Base-by-base conservation (phyloP, 2,888 invertebrate species). In the Mallateleia sp. region DNA sequence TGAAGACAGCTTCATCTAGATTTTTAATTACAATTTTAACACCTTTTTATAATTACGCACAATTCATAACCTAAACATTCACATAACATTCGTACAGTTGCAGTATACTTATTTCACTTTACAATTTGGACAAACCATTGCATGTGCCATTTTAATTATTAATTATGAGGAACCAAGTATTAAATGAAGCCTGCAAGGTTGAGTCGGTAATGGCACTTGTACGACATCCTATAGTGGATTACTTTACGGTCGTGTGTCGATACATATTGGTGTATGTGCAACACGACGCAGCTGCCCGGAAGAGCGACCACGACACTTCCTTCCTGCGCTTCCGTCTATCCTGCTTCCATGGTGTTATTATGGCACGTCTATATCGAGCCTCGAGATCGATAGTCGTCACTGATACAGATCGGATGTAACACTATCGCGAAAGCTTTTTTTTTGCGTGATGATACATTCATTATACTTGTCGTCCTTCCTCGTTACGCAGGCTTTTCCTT, bases 251-350 rank as follows among this genome's bases (percentile, higher is more conserved):
- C 86, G 92, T 89, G 89, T 89, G 90, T 90, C 91, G 90, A 91
- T 93, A 92, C 91, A 91, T 91, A 91, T 85, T 81, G 79, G 78
- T 81, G 78, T 83, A 85, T 47, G 81, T 82, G 84, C 82, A 71
- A 62, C 74, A 58, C 79, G 86, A 85, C 85, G 91, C 94, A 94
- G 94, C 94, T 94, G 94, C 91, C 93, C 93, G 94, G 94, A 93
- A 93, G 94, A 93, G 92, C 92, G 93, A 94, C 95, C 95, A 89
- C 94, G 94, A 94, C 93, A 94, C 94, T 94, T 95, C 95, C 95
- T 94, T 94, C 94, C 94, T 93, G 92, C 85, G 90, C 90, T 89
- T 90, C 90, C 91, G 88, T 90, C 89, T 87, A 90, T 89, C 89
- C 90, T 85, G 82, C 89, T 89, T 75, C 86, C 88, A 87, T 83